Evolutionary conservation across 2,888 invertebrate species (phyloP).

Genomic region (Synergus gifuensis): DNA sequence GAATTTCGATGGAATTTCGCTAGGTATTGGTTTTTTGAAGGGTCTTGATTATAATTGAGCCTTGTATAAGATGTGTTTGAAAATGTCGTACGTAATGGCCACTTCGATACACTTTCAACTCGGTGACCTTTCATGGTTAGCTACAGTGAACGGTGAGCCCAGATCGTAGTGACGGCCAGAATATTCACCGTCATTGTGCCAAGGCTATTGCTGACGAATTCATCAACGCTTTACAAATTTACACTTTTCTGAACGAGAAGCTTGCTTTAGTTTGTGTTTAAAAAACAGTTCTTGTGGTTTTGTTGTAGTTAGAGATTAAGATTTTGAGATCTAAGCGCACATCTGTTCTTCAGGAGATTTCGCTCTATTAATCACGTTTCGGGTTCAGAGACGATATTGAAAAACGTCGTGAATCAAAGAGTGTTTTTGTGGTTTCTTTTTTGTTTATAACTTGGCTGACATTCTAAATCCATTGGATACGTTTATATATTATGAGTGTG

Average conservation of each 20-base stretch:
- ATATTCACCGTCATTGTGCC: slow-evolving; percentile 20
- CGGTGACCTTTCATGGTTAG: slow-evolving; percentile 57
- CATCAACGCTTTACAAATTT: slow-evolving; percentile 27
- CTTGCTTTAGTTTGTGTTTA: not conserved
- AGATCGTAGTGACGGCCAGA: slow-evolving; percentile 17
- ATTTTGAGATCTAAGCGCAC: not conserved
- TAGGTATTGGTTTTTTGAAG: not conserved
- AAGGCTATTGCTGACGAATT: slow-evolving; percentile 19
- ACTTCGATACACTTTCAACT: slow-evolving; percentile 53
- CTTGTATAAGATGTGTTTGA: slow-evolving; percentile 34
- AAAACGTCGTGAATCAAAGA: not conserved
- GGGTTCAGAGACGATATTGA: not conserved
- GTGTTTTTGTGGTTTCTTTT: not conserved
- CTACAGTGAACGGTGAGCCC: slow-evolving; percentile 31
- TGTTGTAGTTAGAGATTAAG: not conserved
- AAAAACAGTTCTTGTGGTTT: not conserved
- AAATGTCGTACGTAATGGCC: slow-evolving; percentile 48
- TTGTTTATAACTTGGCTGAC: not conserved
- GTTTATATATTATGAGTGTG: no score
- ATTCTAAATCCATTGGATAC: not conserved
- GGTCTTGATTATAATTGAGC: slow-evolving; percentile 40
- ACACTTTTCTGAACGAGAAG: not conserved
- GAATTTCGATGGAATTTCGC: slow-evolving; percentile 48
- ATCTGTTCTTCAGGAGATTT: not conserved
- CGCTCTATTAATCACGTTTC: not conserved